Conservation (phyloP, 2,113 vertebrate species). For the Talpa occidentalis region DNA sequence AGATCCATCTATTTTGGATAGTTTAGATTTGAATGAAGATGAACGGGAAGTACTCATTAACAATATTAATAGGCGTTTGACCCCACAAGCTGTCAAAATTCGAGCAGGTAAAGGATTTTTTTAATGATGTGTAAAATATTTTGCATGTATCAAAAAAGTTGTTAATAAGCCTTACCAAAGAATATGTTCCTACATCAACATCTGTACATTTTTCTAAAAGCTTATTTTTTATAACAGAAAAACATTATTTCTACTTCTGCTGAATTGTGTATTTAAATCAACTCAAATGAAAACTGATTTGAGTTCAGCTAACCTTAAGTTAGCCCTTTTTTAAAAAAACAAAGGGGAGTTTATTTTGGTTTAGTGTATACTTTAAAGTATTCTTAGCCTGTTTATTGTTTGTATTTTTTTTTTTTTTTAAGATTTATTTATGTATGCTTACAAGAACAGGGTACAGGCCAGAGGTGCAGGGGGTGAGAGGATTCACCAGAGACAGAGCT, state of each 20-base stretch:
- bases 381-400: no score
- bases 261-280: conserved; percentile 1
- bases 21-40: conserved; percentile 95
- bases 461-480: no score
- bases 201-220: not conserved
- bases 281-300: not conserved
- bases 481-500: no score
- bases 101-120: conserved; percentile 91
- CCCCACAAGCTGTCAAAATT: conserved; percentile 98
- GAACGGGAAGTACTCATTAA: conserved; percentile 95
- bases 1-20: conserved; percentile 95
- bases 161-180: conserved; percentile 18
- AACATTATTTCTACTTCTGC: not conserved
- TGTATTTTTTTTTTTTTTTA: no score
- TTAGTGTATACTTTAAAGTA: conserved; percentile 27
- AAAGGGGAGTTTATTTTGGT: not conserved
- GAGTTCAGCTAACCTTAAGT: not conserved
- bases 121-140: conserved; percentile 40
- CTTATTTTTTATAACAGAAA: not conserved
- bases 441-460: no score
- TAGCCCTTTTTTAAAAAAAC: not conserved
- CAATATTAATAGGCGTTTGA: conserved; percentile 98
- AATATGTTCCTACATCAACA: not conserved
- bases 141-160: not conserved
- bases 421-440: no score